Base-by-base conservation (phyloP, 1,140 invertebrate genomes). In the Drosophila repleta region DNA sequence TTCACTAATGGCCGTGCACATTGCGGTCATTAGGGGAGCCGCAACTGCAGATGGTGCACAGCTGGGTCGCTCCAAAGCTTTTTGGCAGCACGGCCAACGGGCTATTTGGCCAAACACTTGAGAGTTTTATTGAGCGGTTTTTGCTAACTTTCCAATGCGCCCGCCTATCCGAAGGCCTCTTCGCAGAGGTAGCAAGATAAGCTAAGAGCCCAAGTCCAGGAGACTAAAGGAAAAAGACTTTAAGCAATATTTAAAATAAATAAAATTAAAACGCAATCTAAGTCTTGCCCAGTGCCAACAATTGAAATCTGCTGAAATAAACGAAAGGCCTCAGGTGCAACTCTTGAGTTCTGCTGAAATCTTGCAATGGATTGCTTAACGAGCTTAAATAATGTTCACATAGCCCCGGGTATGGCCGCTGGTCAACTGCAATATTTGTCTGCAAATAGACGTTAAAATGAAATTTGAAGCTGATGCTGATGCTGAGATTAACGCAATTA, bases 1-100 rank as follows among this genome's bases (percentile, higher is more conserved):
- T 88, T 82, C 84, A 79, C 83, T 88, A 88, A 88, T 88, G 83
- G 79, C 87, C 76, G 83, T 83, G 83, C 83, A 76, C 79, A 88
- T 76, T 88, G 84, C 73, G 83, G 79, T 80, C 83, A 88, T 88
- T 88, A 88, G 83, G 62, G 56, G 57, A 55, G 48, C 51, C 37
- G 24, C 46, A 37, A 35, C 70, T 71, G 66, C 74, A 71, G 74
- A 79, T 87, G 74, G 57, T 64, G 62, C 71, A 66, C 63, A 65
- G 55, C 21, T 45, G 52, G 35, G 35, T 24, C 32, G 35, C 5
- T 21, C 13, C 26, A 56, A 10, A n/a, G 46, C n/a, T 41, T 51
- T 37, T 51, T 37, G 46, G 45, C 26, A 32, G 21, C n/a, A 3
- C 11, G 20, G 37, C 37, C 48, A 43, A 32, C 49, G 41, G 37